Conservation (phyloP, 23 tunicate species). For the Trididemnum nubilum region DNA sequence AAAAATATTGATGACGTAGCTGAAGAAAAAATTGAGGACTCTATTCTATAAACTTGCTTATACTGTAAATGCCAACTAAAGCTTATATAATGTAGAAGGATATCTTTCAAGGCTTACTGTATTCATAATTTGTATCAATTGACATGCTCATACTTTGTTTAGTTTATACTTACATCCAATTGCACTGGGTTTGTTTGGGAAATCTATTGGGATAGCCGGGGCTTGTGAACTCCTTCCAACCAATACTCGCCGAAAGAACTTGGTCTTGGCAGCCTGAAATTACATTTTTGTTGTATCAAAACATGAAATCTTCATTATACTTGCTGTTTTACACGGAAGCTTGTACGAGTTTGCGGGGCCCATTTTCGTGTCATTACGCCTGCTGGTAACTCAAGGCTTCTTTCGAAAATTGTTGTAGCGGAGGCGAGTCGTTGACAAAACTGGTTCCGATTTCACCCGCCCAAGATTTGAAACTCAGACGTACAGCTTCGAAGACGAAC, state of each 20-base stretch:
- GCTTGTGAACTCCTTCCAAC: constrained; percentile 13
- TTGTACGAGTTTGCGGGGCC: not conserved
- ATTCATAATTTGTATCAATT: no score
- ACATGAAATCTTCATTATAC: not conserved
- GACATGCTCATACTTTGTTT: no score
- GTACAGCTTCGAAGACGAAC: not conserved
- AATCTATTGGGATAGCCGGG: constrained; percentile 50
- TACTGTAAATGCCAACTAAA: no score
- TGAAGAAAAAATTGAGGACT: no score
- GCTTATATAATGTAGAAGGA: no score
- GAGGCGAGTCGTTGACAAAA: not conserved
- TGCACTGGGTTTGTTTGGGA: constrained; percentile 63
- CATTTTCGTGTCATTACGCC: not conserved
- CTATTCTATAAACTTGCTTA: no score
- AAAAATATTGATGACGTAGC: no score
- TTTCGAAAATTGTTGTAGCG: not conserved
- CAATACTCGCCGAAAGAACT: not conserved
- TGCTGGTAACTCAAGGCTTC: not conserved
- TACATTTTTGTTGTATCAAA: not conserved
- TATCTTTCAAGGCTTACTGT: no score
- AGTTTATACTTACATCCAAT: constrained; percentile 41
- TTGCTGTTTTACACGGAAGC: not conserved
- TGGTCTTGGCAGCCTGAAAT: constrained; percentile 29
- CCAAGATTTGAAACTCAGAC: not conserved
- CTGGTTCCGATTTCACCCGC: not conserved